phyloP scores from a whole-genome alignment of 2,113 vertebrate genomes.

The Brachyhypopomus occidentalis region DNA sequence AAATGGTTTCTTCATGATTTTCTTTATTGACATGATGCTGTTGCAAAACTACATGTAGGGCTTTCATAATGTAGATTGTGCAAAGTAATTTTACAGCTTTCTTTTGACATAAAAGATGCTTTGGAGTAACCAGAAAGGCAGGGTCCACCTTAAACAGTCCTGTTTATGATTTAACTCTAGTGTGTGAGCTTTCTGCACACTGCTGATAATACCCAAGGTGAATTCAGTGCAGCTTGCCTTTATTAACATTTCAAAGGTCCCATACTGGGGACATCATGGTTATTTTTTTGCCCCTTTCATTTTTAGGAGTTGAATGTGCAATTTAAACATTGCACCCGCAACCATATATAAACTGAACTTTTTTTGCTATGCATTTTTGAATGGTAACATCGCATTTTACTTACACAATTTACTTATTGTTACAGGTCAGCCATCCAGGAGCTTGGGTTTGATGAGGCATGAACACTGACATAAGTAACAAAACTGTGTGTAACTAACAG shows the following conservation, averaged over 20 bases:
- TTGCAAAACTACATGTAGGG: neutral
- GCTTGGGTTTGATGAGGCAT: no score
- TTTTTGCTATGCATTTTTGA: no score
- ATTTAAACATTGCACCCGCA: no score
- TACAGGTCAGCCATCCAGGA: no score
- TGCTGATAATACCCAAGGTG: slow-evolving; percentile 76
- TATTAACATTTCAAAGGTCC: slow-evolving; percentile 65
- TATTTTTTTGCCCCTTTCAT: no score
- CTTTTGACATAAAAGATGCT: slow-evolving; percentile 30
- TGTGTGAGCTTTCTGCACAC: slow-evolving; percentile 60
- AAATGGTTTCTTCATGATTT: neutral
- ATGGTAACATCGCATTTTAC: no score
- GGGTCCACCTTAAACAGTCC: neutral
- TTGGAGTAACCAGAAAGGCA: neutral
- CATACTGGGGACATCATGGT: no score
- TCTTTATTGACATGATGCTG: neutral
- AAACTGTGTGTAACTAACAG: no score
- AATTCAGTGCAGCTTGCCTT: slow-evolving; percentile 70
- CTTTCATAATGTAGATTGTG: slow-evolving; percentile 23
- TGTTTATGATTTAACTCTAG: slow-evolving; percentile 17
- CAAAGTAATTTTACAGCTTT: slow-evolving; percentile 8
- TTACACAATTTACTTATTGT: no score
- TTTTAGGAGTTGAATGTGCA: no score
- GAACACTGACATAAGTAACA: no score
- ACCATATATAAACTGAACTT: no score